Percentiles rank a stretch among this genome's conserved stretches.
phyloP scores from a whole-genome alignment of 2,888 invertebrate species.

The Papilio protenor region DNA sequence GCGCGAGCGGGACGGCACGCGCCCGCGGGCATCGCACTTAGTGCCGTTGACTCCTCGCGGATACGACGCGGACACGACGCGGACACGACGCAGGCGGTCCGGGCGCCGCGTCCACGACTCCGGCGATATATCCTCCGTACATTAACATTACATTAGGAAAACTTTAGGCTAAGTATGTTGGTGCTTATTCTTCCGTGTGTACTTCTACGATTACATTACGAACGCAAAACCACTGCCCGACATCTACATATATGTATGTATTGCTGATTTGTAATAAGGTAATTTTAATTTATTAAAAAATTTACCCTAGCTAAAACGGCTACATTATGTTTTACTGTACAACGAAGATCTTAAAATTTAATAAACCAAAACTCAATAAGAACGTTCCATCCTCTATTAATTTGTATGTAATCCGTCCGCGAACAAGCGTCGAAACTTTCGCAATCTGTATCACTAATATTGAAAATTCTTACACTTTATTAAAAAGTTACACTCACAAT shows the following conservation, averaged over 20 bases:
- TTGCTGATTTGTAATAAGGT: conserved; percentile 65
- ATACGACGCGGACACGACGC: not conserved
- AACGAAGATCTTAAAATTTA: conserved; percentile 76
- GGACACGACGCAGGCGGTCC: conserved; percentile 40
- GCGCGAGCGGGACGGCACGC: conserved; percentile 50
- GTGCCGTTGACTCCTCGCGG: conserved; percentile 71
- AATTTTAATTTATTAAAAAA: conserved; percentile 80
- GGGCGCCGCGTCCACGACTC: conserved; percentile 43
- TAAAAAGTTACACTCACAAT: conserved; percentile 82
- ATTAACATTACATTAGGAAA: conserved; percentile 64
- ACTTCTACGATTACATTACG: conserved; percentile 62
- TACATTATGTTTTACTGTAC: conserved; percentile 81
- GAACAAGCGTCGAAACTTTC: conserved; percentile 65
- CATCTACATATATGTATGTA: conserved; percentile 68
- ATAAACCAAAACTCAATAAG: conserved; percentile 60
- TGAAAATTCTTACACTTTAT: conserved; percentile 76
- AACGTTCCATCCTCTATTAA: conserved; percentile 59
- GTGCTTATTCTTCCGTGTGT: conserved; percentile 74
- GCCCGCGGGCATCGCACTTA: conserved; percentile 56
- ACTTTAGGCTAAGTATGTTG: conserved; percentile 67
- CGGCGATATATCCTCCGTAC: conserved; percentile 44
- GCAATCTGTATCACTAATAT: conserved; percentile 67
- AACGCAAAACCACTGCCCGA: conserved; percentile 70
- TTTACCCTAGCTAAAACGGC: conserved; percentile 82
- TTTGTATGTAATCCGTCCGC: conserved; percentile 57